Conservation (phyloP, 2,113 vertebrate species). For the Vimba vimba region DNA sequence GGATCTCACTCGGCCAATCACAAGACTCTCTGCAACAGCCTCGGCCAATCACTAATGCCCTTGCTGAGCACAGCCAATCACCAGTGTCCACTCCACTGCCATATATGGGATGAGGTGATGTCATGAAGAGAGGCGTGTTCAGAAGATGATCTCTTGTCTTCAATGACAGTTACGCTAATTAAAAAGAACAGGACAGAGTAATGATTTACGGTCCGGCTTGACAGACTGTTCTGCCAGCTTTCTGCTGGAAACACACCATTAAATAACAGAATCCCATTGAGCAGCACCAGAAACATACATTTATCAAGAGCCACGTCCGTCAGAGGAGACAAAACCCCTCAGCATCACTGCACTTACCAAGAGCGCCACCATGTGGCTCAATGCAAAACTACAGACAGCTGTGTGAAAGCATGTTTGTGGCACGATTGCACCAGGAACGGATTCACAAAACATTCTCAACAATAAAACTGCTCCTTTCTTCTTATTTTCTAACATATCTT, state of each 20-base stretch:
- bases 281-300: neutral
- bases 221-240: neutral
- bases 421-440: neutral
- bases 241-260: neutral
- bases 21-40: neutral
- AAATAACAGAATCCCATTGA: neutral
- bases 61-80: neutral
- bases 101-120: neutral
- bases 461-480: neutral
- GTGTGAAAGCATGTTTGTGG: neutral
- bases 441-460: neutral
- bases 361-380: constrained; percentile 78
- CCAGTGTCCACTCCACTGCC: neutral
- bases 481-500: neutral
- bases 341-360: constrained; percentile 50
- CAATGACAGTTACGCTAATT: neutral
- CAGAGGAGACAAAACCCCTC: neutral
- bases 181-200: neutral
- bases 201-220: neutral
- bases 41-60: neutral
- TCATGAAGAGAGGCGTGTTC: neutral
- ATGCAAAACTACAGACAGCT: constrained; percentile 48
- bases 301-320: neutral
- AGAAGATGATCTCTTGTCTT: neutral
- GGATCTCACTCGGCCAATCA: neutral